These are phyloP conservation scores for Orthosia gracilis DNA, from an alignment of 2,888 invertebrate species.

Conservation along the genomic window DNA sequence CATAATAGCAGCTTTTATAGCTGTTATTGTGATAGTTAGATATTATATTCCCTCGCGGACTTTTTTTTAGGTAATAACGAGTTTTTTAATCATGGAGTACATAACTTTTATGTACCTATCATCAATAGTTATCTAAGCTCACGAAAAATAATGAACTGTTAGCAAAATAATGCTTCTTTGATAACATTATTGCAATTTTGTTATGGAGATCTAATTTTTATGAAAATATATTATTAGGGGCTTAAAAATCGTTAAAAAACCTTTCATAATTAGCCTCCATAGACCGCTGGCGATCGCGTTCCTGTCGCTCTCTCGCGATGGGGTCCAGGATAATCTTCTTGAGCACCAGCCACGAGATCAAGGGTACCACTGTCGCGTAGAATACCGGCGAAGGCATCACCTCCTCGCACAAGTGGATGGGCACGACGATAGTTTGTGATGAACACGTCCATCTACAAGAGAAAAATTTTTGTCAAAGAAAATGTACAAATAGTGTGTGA, in stretches of 20 bases:
- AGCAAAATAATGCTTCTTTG: too few species aligned
- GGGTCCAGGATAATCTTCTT: slow-evolving; percentile 97
- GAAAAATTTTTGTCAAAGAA: slow-evolving; percentile 11
- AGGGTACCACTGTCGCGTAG: slow-evolving; percentile 97
- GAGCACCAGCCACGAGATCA: slow-evolving; percentile 95
- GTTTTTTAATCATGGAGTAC: too few species aligned
- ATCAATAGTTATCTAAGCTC: too few species aligned
- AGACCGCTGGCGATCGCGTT: slow-evolving; percentile 95
- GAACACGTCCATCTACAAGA: slow-evolving; percentile 94
- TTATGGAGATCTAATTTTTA: too few species aligned
- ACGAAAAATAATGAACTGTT: too few species aligned
- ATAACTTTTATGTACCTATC: too few species aligned
- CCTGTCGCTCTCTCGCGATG: slow-evolving; percentile 94
- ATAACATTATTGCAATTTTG: too few species aligned
- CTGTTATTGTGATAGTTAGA: too few species aligned
- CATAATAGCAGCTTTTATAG: too few species aligned
- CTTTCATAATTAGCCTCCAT: slow-evolving; percentile 95
- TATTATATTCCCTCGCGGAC: too few species aligned
- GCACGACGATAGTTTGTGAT: slow-evolving; percentile 96
- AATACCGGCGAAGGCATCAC: slow-evolving; percentile 97
- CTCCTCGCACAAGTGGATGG: slow-evolving; percentile 97
- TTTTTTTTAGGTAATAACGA: too few species aligned
- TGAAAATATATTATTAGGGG: too few species aligned
- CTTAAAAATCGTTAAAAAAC: slow-evolving; percentile 72
- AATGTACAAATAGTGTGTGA: not conserved